phyloP scores from a whole-genome alignment of 2,113 vertebrate genomes.

The Megaceryle torquata region DNA sequence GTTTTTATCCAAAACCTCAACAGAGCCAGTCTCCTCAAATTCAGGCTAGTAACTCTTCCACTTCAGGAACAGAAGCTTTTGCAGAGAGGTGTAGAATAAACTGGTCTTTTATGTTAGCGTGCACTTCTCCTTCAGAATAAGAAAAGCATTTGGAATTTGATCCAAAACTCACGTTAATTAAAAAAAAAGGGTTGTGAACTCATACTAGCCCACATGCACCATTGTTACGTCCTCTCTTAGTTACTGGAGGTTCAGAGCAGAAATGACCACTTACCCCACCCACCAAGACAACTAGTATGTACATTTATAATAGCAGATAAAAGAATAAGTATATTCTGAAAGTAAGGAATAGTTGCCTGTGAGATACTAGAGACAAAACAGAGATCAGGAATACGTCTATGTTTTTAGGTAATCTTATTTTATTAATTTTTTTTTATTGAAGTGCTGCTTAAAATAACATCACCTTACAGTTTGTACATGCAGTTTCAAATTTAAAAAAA shows the following conservation, averaged over 20 bases:
- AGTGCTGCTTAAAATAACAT: conserved; percentile 15
- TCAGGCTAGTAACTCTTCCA: not conserved
- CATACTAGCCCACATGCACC: not conserved
- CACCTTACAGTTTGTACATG: conserved; percentile 43
- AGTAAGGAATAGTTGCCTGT: not conserved
- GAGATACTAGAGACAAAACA: not conserved
- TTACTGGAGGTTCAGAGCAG: not conserved
- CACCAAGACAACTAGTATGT: not conserved
- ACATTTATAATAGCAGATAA: not conserved
- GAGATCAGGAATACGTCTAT: not conserved
- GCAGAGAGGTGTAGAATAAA: not conserved
- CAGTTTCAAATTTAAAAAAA: conserved; percentile 35
- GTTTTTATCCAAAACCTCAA: not conserved
- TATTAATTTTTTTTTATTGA: conserved; percentile 70
- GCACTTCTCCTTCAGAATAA: not conserved
- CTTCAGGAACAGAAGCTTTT: not conserved
- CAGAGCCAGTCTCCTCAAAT: not conserved
- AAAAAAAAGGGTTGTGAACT: not conserved
- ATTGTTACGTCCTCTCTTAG: not conserved
- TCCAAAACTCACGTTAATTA: not conserved
- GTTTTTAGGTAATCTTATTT: conserved; percentile 27
- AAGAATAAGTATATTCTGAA: not conserved
- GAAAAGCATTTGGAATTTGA: not conserved
- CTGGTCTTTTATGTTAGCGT: not conserved
- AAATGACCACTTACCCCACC: not conserved